phyloP scores from a whole-genome alignment of 2,888 invertebrate species.

The Taenaris catops region DNA sequence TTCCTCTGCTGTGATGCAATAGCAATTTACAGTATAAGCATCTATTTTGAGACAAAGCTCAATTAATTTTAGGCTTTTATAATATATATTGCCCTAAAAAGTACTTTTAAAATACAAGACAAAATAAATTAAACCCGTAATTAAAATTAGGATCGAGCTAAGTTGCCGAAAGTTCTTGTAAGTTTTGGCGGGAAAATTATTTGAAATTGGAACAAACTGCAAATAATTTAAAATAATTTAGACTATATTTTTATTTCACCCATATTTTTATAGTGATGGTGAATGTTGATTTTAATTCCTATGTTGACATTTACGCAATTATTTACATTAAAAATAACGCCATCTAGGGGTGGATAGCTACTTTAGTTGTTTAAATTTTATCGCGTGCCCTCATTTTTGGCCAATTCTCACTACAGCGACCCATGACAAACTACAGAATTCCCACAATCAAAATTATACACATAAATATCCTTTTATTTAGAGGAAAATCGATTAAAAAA shows the following conservation, averaged over 20 bases:
- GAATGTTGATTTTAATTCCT: too few relatives aligned
- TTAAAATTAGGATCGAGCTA: too few relatives aligned
- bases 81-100: slow-evolving; percentile 14
- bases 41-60: slow-evolving; percentile 70
- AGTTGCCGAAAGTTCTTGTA: too few relatives aligned
- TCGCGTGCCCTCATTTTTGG: slow-evolving; percentile 53
- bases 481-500: slow-evolving; percentile 52
- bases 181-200: slow-evolving; percentile 20
- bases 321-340: slow-evolving; percentile 33
- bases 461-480: slow-evolving; percentile 41
- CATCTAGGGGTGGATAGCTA: slow-evolving; percentile 62
- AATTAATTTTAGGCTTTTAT: slow-evolving; percentile 44
- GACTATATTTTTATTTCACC: too few relatives aligned
- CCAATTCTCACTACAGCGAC: slow-evolving; percentile 43
- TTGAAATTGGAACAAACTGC: too few relatives aligned
- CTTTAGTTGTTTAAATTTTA: slow-evolving; percentile 35
- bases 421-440: slow-evolving; percentile 33
- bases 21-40: slow-evolving; percentile 59
- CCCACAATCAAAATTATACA: slow-evolving; percentile 26
- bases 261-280: too few relatives aligned
- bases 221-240: too few relatives aligned
- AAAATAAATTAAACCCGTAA: too few relatives aligned
- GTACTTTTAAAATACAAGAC: too few relatives aligned
- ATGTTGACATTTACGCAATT: too few relatives aligned
- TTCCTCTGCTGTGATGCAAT: slow-evolving; percentile 78